Conservation (phyloP, 2,888 invertebrate species). For the Brenthis daphne region DNA sequence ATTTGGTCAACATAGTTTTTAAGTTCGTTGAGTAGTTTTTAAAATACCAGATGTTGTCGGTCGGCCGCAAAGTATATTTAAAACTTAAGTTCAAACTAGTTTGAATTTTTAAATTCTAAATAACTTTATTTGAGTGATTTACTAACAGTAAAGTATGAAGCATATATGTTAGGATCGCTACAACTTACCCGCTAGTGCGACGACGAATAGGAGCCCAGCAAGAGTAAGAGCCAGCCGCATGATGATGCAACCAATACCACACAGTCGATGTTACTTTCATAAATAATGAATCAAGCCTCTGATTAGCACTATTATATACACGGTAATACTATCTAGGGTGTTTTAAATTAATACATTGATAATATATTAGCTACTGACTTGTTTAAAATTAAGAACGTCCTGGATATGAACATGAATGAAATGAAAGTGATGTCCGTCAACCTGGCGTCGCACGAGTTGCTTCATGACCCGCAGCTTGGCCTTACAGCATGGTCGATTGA, state of each 20-base stretch:
- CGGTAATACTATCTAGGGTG: conserved; percentile 4
- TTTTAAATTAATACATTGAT: background rate
- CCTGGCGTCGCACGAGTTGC: background rate
- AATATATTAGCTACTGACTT: too few species aligned
- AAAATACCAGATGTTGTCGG: too few species aligned
- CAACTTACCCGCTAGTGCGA: conserved; percentile 9
- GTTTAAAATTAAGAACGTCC: too few species aligned
- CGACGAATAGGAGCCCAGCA: conserved; percentile 6
- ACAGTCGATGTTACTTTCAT: background rate
- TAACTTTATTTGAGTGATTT: too few species aligned
- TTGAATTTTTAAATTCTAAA: too few species aligned
- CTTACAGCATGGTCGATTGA: background rate
- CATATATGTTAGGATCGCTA: background rate
- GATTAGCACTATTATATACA: conserved; percentile 12
- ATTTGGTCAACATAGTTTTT: too few species aligned
- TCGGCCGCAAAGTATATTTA: too few species aligned
- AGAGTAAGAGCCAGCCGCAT: background rate
- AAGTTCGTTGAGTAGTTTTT: too few species aligned
- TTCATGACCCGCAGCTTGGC: background rate
- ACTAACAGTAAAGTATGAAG: too few species aligned
- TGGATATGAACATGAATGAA: too few species aligned
- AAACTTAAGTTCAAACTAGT: too few species aligned
- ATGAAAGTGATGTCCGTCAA: too few species aligned
- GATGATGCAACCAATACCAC: background rate
- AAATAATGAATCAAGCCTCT: conserved; percentile 11